Evolutionary conservation across 2,797 vertebrate genomes (phyloP).

Genomic region (Diplodus sargus): DNA sequence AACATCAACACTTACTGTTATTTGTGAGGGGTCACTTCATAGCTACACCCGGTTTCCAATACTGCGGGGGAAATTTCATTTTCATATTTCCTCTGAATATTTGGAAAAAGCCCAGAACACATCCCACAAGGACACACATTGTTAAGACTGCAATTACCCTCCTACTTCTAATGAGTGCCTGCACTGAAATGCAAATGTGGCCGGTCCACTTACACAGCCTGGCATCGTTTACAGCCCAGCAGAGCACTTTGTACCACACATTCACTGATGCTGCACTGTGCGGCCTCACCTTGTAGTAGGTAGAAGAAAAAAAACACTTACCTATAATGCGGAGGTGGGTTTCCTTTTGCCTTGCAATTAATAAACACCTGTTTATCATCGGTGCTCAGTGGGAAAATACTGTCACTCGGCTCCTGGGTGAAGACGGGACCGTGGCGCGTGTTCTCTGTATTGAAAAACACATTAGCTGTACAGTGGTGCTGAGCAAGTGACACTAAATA

Average conservation of each 20-base stretch:
- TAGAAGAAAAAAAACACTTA: slow-evolving; percentile 58
- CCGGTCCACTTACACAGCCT: neutral
- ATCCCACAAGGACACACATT: neutral
- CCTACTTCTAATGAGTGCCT: slow-evolving; percentile 1
- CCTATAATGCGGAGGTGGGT: slow-evolving; percentile 90
- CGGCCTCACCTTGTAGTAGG: neutral
- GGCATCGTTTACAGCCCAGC: neutral
- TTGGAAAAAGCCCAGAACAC: slow-evolving; percentile 10
- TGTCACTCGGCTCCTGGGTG: slow-evolving; percentile 91
- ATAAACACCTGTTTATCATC: slow-evolving; percentile 93
- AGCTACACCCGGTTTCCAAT: neutral
- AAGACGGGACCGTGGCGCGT: slow-evolving; percentile 91
- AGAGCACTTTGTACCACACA: slow-evolving; percentile 2
- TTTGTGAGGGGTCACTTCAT: neutral
- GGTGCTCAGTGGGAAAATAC: slow-evolving; percentile 90
- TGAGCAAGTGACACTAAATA: slow-evolving; percentile 50
- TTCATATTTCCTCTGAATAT: slow-evolving; percentile 8
- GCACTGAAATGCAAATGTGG: slow-evolving; percentile 7
- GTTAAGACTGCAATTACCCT: slow-evolving; percentile 1
- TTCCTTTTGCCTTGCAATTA: slow-evolving; percentile 92
- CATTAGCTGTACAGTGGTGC: slow-evolving; percentile 32
- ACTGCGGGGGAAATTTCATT: neutral
- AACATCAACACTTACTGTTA: neutral
- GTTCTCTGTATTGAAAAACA: slow-evolving; percentile 80
- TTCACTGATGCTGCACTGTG: neutral